Evolutionary conservation across 2,113 vertebrate genomes (phyloP).

Genomic region (Ailuropoda melanoleuca): DNA sequence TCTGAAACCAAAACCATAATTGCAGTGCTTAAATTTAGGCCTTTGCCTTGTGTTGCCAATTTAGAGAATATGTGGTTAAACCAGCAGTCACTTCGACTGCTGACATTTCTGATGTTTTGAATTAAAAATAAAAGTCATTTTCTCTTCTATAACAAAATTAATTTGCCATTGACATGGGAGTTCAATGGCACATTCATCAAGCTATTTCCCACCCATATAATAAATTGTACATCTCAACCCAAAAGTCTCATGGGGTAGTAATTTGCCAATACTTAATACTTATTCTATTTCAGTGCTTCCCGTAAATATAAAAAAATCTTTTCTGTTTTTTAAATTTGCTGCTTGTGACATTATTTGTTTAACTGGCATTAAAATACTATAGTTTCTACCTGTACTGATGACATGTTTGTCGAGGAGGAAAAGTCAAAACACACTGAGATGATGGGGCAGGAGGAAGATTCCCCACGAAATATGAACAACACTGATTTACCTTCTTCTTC

Average conservation of each 20-base stretch:
- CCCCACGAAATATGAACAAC: background rate
- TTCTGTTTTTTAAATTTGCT: background rate
- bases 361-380: background rate
- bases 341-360: background rate
- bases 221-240: background rate
- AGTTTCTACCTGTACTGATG: background rate
- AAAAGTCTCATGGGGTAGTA: background rate
- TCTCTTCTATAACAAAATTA: slow-evolving; percentile 61
- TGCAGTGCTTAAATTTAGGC: slow-evolving; percentile 81
- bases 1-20: slow-evolving; percentile 81
- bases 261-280: background rate
- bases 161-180: slow-evolving; percentile 29
- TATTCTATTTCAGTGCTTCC: background rate
- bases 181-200: slow-evolving; percentile 34
- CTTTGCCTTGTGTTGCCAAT: slow-evolving; percentile 73
- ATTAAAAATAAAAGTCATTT: slow-evolving; percentile 59
- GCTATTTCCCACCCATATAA: background rate
- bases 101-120: slow-evolving; percentile 62
- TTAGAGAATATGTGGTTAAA: slow-evolving; percentile 84
- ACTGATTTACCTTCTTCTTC: background rate
- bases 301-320: background rate
- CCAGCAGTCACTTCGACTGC: slow-evolving; percentile 73
- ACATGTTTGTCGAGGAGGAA: background rate
- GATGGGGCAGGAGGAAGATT: fast-evolving
- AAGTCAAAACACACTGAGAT: background rate